Percentiles rank a stretch among this genome's conserved stretches.
Conservation (phyloP, 2,113 vertebrate genomes). For the Aphelocoma coerulescens region DNA sequence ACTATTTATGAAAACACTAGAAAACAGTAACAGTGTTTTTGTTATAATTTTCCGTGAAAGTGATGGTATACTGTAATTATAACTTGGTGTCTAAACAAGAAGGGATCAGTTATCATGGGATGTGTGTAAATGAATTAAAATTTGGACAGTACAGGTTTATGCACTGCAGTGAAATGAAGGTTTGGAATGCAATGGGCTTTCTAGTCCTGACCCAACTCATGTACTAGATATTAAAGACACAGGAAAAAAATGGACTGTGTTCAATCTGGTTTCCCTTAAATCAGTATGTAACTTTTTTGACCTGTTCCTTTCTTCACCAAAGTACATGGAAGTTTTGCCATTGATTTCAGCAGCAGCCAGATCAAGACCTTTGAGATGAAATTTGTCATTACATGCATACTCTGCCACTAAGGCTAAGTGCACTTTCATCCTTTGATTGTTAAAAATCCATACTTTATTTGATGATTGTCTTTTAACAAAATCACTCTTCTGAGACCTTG, state of each 20-base stretch:
- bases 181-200: neutral
- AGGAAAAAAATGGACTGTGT: neutral
- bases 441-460: constrained; percentile 67
- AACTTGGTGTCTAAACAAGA: neutral
- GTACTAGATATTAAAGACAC: neutral
- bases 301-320: neutral
- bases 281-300: neutral
- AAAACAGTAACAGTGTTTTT: neutral
- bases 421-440: constrained; percentile 54
- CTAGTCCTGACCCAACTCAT: neutral
- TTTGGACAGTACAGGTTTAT: neutral
- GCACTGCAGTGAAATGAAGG: neutral
- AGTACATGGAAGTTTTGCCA: neutral
- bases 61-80: neutral
- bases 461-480: constrained; percentile 63
- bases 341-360: constrained; percentile 33
- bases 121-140: neutral
- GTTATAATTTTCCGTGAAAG: neutral
- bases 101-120: neutral
- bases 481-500: constrained; percentile 51
- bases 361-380: constrained; percentile 50
- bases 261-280: neutral
- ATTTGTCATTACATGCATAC: constrained; percentile 51
- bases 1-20: neutral
- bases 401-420: constrained; percentile 41